Evolutionary conservation across 2,888 invertebrate genomes (phyloP).

Genomic region (Acleris literana): DNA sequence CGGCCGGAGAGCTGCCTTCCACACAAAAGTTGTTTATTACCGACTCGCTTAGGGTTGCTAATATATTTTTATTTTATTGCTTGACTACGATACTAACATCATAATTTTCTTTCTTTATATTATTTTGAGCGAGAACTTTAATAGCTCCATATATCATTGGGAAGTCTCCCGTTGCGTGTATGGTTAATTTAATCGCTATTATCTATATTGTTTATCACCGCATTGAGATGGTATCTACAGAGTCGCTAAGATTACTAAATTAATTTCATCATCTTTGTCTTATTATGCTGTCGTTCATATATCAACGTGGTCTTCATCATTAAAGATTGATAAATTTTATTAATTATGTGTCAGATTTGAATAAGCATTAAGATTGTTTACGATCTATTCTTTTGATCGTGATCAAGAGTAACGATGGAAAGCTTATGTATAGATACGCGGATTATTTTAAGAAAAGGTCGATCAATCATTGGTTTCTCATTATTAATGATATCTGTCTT

Average conservation of each 20-base stretch:
- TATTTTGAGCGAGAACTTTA: slow-evolving; percentile 67
- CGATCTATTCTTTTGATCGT: slow-evolving; percentile 51
- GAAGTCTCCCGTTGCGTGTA: slow-evolving; percentile 65
- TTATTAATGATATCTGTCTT: slow-evolving; percentile 72
- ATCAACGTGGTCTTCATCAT: slow-evolving; percentile 34
- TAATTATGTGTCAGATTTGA: slow-evolving; percentile 39
- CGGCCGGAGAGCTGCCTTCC: slow-evolving; percentile 76
- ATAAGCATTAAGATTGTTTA: slow-evolving; percentile 43
- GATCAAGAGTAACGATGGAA: slow-evolving; percentile 49
- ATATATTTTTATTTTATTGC: slow-evolving; percentile 69
- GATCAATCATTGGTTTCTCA: slow-evolving; percentile 69
- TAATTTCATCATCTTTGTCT: slow-evolving; percentile 36
- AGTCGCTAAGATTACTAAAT: slow-evolving; percentile 35
- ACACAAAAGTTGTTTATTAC: slow-evolving; percentile 81
- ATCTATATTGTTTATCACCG: slow-evolving; percentile 63
- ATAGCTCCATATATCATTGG: slow-evolving; percentile 68
- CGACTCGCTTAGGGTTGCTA: slow-evolving; percentile 69
- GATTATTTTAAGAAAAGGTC: slow-evolving; percentile 53
- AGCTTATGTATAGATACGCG: slow-evolving; percentile 48
- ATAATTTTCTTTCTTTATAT: slow-evolving; percentile 71
- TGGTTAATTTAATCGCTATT: slow-evolving; percentile 67
- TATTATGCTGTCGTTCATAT: slow-evolving; percentile 22
- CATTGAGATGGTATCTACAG: slow-evolving; percentile 44
- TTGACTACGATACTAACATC: slow-evolving; percentile 63
- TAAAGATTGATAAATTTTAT: slow-evolving; percentile 42